Conservation (phyloP, 2,113 vertebrate species). For the Aepyceros melampus region DNA sequence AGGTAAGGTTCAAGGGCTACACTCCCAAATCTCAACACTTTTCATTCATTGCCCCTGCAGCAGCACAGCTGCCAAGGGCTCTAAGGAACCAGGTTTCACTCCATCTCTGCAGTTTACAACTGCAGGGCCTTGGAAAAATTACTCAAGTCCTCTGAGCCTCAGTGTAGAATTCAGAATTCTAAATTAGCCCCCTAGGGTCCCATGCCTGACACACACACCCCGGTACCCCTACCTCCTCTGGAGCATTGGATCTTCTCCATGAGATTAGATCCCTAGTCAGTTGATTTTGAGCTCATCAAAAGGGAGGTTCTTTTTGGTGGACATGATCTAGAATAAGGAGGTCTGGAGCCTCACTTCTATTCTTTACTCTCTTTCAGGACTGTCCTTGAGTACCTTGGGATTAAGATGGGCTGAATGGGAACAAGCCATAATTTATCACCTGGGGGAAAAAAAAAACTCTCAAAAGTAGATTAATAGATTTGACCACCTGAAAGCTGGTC, state of each 20-base stretch:
- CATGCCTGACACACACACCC: neutral
- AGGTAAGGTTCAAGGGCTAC: neutral
- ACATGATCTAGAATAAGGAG: neutral
- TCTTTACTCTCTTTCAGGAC: neutral
- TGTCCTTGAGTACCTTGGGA: neutral
- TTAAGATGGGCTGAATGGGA: neutral
- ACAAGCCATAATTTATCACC: neutral
- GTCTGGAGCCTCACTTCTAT: neutral
- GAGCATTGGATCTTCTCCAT: neutral
- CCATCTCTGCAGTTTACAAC: neutral
- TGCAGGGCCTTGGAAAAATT: neutral
- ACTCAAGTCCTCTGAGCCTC: neutral
- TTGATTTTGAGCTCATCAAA: neutral
- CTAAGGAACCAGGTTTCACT: neutral
- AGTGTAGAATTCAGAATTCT: neutral
- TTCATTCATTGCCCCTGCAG: neutral
- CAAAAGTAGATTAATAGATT: neutral
- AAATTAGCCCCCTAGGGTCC: neutral
- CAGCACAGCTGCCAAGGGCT: neutral
- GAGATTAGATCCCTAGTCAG: neutral
- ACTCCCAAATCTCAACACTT: neutral
- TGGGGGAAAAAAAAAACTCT: neutral
- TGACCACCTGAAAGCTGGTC: neutral
- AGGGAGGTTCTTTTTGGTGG: neutral
- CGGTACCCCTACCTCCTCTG: neutral